Percentiles rank a stretch among this genome's conserved stretches.
phyloP scores from a whole-genome alignment of 2,113 vertebrate species.

The Apus apus region DNA sequence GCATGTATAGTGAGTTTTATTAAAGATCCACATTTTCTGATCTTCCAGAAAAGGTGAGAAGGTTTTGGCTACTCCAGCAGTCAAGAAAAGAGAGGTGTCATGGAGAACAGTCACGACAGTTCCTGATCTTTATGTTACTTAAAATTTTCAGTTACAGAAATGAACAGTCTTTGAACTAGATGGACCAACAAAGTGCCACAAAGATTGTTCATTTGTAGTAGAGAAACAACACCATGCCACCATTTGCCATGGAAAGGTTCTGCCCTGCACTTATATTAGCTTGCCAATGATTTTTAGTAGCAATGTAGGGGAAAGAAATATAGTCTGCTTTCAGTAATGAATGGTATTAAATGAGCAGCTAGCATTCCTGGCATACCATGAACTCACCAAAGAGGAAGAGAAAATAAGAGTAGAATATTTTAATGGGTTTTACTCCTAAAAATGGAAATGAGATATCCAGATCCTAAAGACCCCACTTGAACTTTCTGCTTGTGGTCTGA shows the following conservation, averaged over 20 bases:
- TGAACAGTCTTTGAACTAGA: neutral
- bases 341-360: neutral
- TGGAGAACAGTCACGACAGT: neutral
- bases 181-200: neutral
- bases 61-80: neutral
- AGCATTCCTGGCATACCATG: neutral
- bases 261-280: neutral
- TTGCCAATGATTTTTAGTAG: neutral
- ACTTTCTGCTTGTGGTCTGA: slow-evolving; percentile 20
- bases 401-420: slow-evolving; percentile 2
- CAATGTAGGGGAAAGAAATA: neutral
- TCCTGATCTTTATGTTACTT: neutral
- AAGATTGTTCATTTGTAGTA: neutral
- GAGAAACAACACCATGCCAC: neutral
- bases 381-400: slow-evolving; percentile 17
- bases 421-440: slow-evolving; percentile 16
- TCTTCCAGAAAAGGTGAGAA: neutral
- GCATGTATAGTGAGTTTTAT: neutral
- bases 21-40: neutral
- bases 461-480: slow-evolving; percentile 21
- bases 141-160: neutral
- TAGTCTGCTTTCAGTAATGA: neutral
- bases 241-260: neutral
- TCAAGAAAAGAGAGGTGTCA: neutral
- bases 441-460: slow-evolving; percentile 9